Conservation (phyloP, 2,888 invertebrate genomes). For the Allolobophora icterica region DNA sequence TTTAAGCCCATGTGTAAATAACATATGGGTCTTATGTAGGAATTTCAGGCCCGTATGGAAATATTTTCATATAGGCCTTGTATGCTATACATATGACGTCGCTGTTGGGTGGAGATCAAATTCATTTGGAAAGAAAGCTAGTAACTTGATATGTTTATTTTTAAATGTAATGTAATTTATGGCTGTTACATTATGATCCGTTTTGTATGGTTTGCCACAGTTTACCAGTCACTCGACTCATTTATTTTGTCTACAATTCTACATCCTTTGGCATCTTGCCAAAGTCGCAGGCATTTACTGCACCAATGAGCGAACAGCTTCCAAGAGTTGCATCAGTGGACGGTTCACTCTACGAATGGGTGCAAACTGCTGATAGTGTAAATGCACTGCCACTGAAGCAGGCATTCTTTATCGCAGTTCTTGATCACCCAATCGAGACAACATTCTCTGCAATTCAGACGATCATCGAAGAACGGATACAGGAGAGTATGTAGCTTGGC, state of each 20-base stretch:
- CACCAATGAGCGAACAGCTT: background rate
- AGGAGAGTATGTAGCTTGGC: background rate
- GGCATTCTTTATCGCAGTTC: slow-evolving; percentile 10
- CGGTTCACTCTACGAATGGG: background rate
- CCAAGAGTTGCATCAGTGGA: background rate
- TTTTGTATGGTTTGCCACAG: slow-evolving; percentile 5
- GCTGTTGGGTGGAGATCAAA: background rate
- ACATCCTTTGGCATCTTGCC: background rate
- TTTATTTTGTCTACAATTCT: slow-evolving; percentile 20
- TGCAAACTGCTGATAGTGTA: background rate
- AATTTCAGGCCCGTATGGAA: background rate
- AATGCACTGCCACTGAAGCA: background rate
- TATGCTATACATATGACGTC: background rate
- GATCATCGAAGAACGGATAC: slow-evolving; percentile 1
- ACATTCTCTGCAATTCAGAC: slow-evolving; percentile 9
- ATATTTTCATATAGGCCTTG: no score
- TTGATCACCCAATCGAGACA: background rate
- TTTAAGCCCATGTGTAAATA: background rate
- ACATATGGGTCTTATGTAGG: background rate
- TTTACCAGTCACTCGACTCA: background rate
- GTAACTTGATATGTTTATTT: no score
- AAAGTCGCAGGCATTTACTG: background rate
- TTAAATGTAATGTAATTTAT: background rate
- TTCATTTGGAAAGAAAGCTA: no score
- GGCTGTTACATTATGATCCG: background rate